phyloP scores from a whole-genome alignment of 2,113 vertebrate species.

The Pycnonotus jocosus region DNA sequence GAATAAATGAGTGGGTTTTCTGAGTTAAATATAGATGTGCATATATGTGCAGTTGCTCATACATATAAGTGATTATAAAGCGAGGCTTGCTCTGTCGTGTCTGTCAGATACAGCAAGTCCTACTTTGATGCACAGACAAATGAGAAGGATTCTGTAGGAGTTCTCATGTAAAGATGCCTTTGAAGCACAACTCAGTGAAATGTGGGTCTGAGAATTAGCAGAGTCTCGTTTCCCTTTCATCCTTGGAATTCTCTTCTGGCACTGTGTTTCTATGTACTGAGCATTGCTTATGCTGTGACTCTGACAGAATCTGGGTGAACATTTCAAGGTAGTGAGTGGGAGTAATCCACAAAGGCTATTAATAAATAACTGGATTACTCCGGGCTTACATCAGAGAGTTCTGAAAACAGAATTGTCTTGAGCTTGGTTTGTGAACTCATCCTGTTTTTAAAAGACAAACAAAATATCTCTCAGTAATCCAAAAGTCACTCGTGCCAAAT shows the following conservation, averaged over 20 bases:
- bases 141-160: not conserved
- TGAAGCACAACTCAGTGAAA: not conserved
- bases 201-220: not conserved
- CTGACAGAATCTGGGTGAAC: slow-evolving; percentile 18
- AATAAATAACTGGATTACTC: slow-evolving; percentile 28
- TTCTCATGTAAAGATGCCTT: not conserved
- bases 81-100: not conserved
- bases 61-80: not conserved
- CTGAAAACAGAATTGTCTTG: not conserved
- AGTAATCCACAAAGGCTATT: slow-evolving; percentile 57
- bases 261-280: not conserved
- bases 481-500: not conserved
- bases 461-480: not conserved
- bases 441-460: not conserved
- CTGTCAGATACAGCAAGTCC: not conserved
- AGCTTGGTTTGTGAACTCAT: not conserved
- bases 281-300: slow-evolving; percentile 29
- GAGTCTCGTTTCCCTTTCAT: not conserved
- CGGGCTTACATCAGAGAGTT: not conserved
- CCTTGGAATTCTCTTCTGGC: not conserved
- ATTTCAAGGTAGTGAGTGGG: slow-evolving; percentile 43
- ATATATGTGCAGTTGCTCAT: not conserved
- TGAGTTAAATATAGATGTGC: not conserved
- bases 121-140: not conserved
- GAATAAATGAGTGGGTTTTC: not conserved